Evolutionary conservation across 2,888 invertebrate species (phyloP), one percentile per base, ranked within the genome.

Genomic region (Hirtodrosophila cameraria): DNA sequence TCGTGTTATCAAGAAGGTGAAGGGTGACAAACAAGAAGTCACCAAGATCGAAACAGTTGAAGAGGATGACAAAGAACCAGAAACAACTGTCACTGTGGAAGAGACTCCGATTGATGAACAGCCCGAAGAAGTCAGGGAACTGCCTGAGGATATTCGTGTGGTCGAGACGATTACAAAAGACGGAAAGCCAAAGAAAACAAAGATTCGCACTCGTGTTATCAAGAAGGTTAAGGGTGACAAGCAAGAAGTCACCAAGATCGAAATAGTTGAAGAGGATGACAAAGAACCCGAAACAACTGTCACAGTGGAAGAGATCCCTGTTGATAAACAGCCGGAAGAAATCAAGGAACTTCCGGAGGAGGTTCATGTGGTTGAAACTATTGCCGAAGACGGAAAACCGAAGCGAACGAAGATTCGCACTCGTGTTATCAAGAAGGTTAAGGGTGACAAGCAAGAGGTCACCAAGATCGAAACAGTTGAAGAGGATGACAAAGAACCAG

Each of bases 201-300:
- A 35, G 35, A 35, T 35, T 8, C 35, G 35, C 35, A 35, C 35
- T 2, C 35, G 35, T 35, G 35, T 35, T 11, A 35, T 35, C 18
- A 35, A 35, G 35, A 35, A 35, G 35, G 18, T 35, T 9, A 35
- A 35, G 35, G 35, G 35, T 16, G 35, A 35, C 35, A 35, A 35
- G 13, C 35, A 35, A 35, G 35, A 35, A 18, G 35, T 35, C 4
- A 35, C 35, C 35, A 35, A 35, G 35, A 35, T 35, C 16, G 35
- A 35, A 18, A 35, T 18, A 2, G 9, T 35, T 3, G 35, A 35
- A 11, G 35, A 35, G 4, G 35, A 35, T 16, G 35, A 35, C 18
- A 35, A 35, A 18, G 13, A 8, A 15, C 15, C 35, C n/a, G 35
- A 35, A 15, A 35, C 35, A 35, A 18, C 18, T n/a, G 35, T 35